Conservation (phyloP, 2,113 vertebrate species). For the Semicossyphus pulcher region DNA sequence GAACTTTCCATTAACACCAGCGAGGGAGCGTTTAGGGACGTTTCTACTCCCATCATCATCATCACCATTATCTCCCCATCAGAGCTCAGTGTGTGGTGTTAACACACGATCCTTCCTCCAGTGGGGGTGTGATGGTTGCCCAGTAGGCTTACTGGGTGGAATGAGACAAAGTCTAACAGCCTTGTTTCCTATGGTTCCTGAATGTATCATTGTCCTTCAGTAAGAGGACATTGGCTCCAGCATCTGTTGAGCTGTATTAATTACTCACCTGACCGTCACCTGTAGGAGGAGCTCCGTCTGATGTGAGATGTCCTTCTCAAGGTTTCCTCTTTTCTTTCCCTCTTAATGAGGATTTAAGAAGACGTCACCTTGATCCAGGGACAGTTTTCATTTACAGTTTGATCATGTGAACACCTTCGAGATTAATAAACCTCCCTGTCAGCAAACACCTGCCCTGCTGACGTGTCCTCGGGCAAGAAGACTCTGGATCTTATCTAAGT, state of each 20-base stretch:
- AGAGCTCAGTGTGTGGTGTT: not conserved
- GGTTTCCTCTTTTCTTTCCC: not conserved
- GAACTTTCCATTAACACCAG: slow-evolving; percentile 30
- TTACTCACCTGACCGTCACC: slow-evolving; percentile 18
- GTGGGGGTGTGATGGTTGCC: not conserved
- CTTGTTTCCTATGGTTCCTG: not conserved
- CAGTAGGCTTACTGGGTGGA: not conserved
- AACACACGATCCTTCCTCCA: not conserved
- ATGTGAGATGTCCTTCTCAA: not conserved
- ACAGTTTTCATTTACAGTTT: not conserved
- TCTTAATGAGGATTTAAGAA: not conserved
- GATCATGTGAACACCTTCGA: not conserved
- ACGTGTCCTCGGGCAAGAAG: too few relatives aligned
- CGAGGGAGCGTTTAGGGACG: slow-evolving; percentile 13
- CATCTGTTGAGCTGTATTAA: not conserved
- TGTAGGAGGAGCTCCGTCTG: not conserved
- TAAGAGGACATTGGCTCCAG: too few relatives aligned
- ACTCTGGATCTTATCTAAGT: too few relatives aligned
- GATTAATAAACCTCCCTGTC: too few relatives aligned
- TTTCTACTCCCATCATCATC: slow-evolving; percentile 23
- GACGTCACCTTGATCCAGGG: not conserved
- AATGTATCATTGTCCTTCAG: not conserved
- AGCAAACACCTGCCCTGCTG: too few relatives aligned
- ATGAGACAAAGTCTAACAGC: not conserved
- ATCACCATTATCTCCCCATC: slow-evolving; percentile 15